Base-by-base conservation (phyloP, 2,113 vertebrate genomes). In the Eolophus roseicapilla region DNA sequence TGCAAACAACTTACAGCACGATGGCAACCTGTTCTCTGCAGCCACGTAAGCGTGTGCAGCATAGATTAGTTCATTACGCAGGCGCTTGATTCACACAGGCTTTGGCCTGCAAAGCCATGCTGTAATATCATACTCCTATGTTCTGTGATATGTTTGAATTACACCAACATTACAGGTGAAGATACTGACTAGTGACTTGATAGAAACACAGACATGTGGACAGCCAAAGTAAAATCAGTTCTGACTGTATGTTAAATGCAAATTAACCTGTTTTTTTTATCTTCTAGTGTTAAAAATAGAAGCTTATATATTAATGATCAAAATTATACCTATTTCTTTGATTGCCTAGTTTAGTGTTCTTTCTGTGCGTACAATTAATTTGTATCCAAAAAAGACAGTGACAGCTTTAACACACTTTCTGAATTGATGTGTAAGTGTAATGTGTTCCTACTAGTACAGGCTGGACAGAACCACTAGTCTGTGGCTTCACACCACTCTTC, bases 31-130 rank as follows among this genome's bases (percentile, higher is more conserved):
- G 44, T 35, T 44, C 41, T 64, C 81, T 33, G 63, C 59, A 94
- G 90, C 70, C 35, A 20, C 9, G 1, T 15, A 18, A 47, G 44
- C 0, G 2, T 18, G 46, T 18, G 41, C 60, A 55, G 49, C 81
- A 29, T 9, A 24, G 23, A 29, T 20, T 3, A 3, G 0, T 1
- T 41, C 73, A 31, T n/a, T 10, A 13, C 2, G 2, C 39, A 57
- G 25, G 18, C 1, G 1, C 21, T 20, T 8, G 1, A 35, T 50
- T 33, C 44, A 46, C 43, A 33, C 47, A 59, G 39, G 60, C 55
- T 69, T 47, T 64, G 25, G 27, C 63, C 68, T 62, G 17, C 16
- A 41, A 70, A 70, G 7, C 47, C 59, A 33, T 24, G 62, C 69
- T 41, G 25, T 49, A 50, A 13, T 11, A 65, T 4, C 78, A 28